Evolutionary conservation across 2,113 vertebrate species (phyloP).

Genomic region (Siniperca knerii): DNA sequence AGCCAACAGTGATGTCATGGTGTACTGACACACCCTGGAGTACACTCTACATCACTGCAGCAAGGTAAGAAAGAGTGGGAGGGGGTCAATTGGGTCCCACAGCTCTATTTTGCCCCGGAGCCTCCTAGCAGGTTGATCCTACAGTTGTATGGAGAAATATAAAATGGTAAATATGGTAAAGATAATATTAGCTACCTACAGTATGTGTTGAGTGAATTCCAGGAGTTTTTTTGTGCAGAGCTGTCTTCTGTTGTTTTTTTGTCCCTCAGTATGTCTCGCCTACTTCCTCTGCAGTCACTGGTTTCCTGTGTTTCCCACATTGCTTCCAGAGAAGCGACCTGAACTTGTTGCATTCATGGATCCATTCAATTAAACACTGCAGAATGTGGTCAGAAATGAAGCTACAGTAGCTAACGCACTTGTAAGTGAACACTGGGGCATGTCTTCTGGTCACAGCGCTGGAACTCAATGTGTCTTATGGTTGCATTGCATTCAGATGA

Average conservation of each 20-base stretch:
- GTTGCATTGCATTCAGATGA: not conserved
- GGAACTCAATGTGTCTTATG: not conserved
- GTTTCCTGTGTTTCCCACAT: constrained; percentile 7
- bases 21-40: no score
- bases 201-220: not conserved
- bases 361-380: not conserved
- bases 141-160: not conserved
- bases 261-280: not conserved
- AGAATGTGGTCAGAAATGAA: not conserved
- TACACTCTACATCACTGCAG: no score
- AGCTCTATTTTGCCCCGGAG: not conserved
- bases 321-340: not conserved
- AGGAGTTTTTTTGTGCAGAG: not conserved
- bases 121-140: not conserved
- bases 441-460: not conserved
- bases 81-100: not conserved
- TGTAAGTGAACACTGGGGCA: not conserved
- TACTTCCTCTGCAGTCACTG: not conserved
- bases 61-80: not conserved
- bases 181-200: not conserved
- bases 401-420: not conserved
- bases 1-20: no score
- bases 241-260: not conserved
- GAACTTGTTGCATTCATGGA: not conserved
- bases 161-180: not conserved